Base-by-base conservation (phyloP, 1,140 invertebrate species). In the Leptoteleia sp. region DNA sequence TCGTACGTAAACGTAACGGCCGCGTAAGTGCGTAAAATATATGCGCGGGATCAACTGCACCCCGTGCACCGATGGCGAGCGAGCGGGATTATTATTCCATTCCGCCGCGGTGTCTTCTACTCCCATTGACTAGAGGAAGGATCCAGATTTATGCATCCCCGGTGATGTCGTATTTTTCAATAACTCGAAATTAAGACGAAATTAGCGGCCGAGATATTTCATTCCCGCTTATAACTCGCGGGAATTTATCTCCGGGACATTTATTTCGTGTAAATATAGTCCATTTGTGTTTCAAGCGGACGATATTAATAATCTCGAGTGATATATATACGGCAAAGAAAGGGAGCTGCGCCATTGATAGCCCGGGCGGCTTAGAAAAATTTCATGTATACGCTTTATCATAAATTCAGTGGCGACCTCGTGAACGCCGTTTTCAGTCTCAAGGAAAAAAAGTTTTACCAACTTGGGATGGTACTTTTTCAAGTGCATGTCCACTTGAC, bases 21-120 rank as follows among this genome's bases (percentile, higher is more conserved):
- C 31, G 62, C 64, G 73, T 67, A 65, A 78, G 64, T 79, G 72
- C 72, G 76, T 55, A 68, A 68, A 62, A 48, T 62, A 35, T 61
- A 54, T 48, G 47, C 47, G 35, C 64, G 29, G 50, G 42, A 67
- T 54, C 38, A 42, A 43, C 48, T 38, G 38, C 48, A 47, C 17
- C 31, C 29, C 33, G 43, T 31, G 43, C 15, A 9, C 16, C 16
- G 15, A 2, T 33, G 13, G 27, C 12, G 48, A 5, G 19, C 27
- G 13, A 12, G 1, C 57, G 17, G 29, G 62, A 67, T 67, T 67
- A n/a, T n/a, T n/a, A n/a, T n/a, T n/a, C n/a, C n/a, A 67, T 67
- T 67, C 17, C 38, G 31, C 17, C n/a, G 62, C 22, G 43, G 45
- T 65, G 15, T 16, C 25, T 52, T 42, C 22, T 42, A 22, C n/a